Percentiles rank a stretch among this genome's conserved stretches.
Conservation (phyloP, 2,888 invertebrate species). For the Nezara viridula region DNA sequence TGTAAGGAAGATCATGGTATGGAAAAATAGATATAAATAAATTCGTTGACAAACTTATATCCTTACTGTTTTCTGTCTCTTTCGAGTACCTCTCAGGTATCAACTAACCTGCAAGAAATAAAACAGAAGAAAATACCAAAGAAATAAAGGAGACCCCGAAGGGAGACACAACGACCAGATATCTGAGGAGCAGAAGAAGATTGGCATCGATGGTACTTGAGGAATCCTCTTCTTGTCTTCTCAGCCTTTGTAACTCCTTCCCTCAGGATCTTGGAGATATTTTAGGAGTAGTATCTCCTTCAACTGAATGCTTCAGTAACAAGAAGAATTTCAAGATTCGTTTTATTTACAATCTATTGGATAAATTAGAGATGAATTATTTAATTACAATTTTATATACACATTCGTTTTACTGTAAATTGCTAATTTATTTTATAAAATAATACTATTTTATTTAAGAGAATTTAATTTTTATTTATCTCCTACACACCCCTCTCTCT, state of each 20-base stretch:
- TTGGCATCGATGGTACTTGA: slow-evolving; percentile 25
- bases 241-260: neutral
- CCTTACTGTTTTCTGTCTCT: neutral
- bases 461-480: no score
- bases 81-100: neutral
- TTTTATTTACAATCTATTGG: no score
- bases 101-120: neutral
- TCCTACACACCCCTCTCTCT: no score
- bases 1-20: no score
- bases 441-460: no score
- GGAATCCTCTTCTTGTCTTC: neutral
- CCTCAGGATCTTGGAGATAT: neutral
- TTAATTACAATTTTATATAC: no score
- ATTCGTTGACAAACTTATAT: neutral
- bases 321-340: neutral
- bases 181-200: slow-evolving; percentile 13
- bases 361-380: no score
- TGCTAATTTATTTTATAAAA: no score
- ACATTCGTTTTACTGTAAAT: no score
- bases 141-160: neutral
- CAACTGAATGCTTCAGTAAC: neutral
- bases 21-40: no score
- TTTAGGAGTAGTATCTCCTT: neutral
- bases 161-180: neutral
- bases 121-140: neutral